A percentile compares a stretch with the other conserved stretches of the same genome.
These are phyloP conservation scores for Drosophila mettleri DNA, from an alignment of 2,888 invertebrate genomes.

Conservation along the genomic window DNA sequence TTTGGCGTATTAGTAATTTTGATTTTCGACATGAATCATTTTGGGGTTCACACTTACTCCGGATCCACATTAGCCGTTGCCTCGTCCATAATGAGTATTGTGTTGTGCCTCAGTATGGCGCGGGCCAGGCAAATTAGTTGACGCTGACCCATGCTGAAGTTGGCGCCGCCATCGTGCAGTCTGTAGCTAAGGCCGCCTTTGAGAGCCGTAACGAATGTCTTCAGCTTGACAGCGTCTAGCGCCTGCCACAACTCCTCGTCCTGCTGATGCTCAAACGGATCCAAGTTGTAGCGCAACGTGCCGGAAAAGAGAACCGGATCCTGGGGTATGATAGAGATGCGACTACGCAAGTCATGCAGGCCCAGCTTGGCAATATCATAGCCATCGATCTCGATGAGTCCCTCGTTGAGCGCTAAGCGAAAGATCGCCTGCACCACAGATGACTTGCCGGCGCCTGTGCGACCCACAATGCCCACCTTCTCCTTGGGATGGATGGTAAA, in stretches of 20 bases:
- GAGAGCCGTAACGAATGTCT: conserved; percentile 87
- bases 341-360: conserved; percentile 91
- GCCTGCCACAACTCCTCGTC: conserved; percentile 92
- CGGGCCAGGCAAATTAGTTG: conserved; percentile 94
- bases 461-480: conserved; percentile 93
- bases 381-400: conserved; percentile 91
- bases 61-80: conserved; percentile 96
- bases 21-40: not conserved
- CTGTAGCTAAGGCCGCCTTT: conserved; percentile 87
- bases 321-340: conserved; percentile 96
- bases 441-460: conserved; percentile 95
- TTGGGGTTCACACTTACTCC: conserved; percentile 86
- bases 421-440: conserved; percentile 93
- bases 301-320: conserved; percentile 95
- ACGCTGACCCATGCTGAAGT: conserved; percentile 95
- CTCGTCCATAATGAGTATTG: conserved; percentile 94
- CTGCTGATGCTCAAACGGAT: conserved; percentile 91
- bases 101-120: conserved; percentile 92
- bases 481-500: conserved; percentile 86
- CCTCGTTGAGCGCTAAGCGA: conserved; percentile 91
- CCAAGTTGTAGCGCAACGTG: conserved; percentile 92
- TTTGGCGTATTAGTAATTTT: too few relatives aligned
- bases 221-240: conserved; percentile 91
- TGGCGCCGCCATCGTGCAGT: conserved; percentile 91
- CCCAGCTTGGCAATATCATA: conserved; percentile 89